Evolutionary conservation across 2,888 invertebrate genomes (phyloP).

Genomic region (Teleogryllus oceanicus): DNA sequence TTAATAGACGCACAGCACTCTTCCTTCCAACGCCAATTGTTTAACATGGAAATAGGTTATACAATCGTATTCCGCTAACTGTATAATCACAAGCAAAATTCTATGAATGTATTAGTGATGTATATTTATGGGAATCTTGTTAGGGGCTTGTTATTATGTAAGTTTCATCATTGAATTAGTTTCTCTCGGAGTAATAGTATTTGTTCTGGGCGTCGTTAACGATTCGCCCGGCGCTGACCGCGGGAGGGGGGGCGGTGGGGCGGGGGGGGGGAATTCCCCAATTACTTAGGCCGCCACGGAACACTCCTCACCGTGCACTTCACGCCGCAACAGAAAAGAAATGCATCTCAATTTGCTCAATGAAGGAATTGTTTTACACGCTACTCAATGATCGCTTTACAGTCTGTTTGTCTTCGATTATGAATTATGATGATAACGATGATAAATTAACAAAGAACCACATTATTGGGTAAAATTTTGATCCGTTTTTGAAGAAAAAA

Average conservation of each 20-base stretch:
- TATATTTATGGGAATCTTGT: slow-evolving; percentile 18
- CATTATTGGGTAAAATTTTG: too few species aligned
- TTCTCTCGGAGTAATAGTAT: slow-evolving; percentile 18
- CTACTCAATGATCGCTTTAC: too few species aligned
- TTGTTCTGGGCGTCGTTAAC: slow-evolving; percentile 18
- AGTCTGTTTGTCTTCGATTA: too few species aligned
- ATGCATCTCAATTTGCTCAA: too few species aligned
- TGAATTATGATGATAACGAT: too few species aligned
- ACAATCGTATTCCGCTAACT: slow-evolving; percentile 18
- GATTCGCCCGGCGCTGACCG: slow-evolving; percentile 18
- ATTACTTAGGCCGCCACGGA: neutral
- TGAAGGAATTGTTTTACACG: too few species aligned
- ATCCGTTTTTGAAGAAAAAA: too few species aligned
- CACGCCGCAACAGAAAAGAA: too few species aligned
- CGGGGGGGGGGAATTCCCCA: neutral
- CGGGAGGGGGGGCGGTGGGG: neutral
- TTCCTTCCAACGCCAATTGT: slow-evolving; percentile 18
- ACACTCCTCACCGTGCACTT: neutral
- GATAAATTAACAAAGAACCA: too few species aligned
- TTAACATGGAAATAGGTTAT: slow-evolving; percentile 18
- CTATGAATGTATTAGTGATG: slow-evolving; percentile 18
- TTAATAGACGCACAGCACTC: neutral
- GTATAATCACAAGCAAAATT: slow-evolving; percentile 18
- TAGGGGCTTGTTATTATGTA: slow-evolving; percentile 4
- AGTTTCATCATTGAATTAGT: slow-evolving; percentile 18